These are phyloP conservation scores for Lymantria dispar DNA, from an alignment of 2,888 invertebrate genomes.

Conservation along the genomic window DNA sequence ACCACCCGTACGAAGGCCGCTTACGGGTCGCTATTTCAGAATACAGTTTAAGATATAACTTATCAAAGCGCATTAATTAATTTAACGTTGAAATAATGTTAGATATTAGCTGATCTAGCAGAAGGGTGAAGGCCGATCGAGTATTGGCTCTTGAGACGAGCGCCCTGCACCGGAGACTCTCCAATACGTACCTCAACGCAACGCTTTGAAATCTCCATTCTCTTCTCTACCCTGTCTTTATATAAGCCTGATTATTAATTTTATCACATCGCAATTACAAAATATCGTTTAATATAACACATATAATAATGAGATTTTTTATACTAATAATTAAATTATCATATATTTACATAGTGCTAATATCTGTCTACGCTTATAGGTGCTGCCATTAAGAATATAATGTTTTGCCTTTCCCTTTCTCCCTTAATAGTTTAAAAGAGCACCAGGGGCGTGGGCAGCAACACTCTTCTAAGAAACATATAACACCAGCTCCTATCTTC, in stretches of 20 bases:
- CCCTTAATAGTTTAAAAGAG: too few species aligned
- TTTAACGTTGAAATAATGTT: conserved; percentile 27
- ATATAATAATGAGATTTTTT: too few species aligned
- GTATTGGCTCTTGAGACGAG: conserved; percentile 68
- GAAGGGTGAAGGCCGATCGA: conserved; percentile 47
- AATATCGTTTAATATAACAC: conserved; percentile 46
- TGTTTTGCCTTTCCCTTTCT: too few species aligned
- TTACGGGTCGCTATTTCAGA: too few species aligned
- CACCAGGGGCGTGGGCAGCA: too few species aligned
- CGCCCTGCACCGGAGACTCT: conserved; percentile 60
- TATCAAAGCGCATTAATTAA: conserved; percentile 3
- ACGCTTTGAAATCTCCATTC: conserved; percentile 42
- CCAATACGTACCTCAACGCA: conserved; percentile 42
- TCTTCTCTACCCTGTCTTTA: conserved; percentile 39
- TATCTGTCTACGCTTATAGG: too few species aligned
- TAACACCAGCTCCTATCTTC: too few species aligned
- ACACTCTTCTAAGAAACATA: too few species aligned
- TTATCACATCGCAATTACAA: conserved; percentile 35
- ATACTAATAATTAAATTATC: too few species aligned
- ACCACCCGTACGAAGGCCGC: too few species aligned
- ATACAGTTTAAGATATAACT: neutral
- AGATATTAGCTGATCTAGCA: conserved; percentile 38
- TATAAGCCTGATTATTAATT: conserved; percentile 43
- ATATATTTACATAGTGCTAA: too few species aligned
- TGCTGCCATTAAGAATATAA: too few species aligned